Percentiles rank a stretch among this genome's conserved stretches.
Evolutionary conservation across 2,113 vertebrate genomes (phyloP).

Genomic region (Cephalopterus ornatus): DNA sequence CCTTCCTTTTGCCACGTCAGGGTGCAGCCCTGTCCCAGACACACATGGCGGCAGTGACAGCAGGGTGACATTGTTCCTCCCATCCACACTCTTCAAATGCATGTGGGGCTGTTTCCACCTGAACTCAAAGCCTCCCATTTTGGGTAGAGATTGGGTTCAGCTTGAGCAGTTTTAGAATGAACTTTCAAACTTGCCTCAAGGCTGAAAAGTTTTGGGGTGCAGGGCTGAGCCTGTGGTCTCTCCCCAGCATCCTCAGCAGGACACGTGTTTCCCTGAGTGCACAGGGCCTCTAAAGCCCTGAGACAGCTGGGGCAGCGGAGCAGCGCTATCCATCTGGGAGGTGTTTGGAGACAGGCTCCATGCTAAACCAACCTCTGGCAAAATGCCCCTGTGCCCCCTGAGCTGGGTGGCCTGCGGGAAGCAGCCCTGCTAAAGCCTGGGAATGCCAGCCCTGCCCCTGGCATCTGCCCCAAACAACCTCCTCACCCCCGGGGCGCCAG

Average conservation of each 20-base stretch:
- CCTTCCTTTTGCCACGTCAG: background rate
- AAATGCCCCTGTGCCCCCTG: background rate
- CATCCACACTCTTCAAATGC: too few species aligned
- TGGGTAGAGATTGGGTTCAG: background rate
- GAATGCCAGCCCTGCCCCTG: background rate
- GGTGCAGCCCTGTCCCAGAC: background rate
- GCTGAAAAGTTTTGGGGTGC: background rate
- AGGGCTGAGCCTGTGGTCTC: background rate
- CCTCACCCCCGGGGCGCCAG: background rate
- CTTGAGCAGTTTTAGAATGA: background rate
- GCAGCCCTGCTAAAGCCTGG: background rate
- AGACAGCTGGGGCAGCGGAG: background rate
- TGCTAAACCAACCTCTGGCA: background rate
- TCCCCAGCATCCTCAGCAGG: background rate
- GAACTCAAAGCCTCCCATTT: fast-evolving
- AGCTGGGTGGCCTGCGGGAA: background rate
- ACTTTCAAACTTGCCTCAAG: background rate
- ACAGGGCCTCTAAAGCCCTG: background rate
- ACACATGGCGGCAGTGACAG: fast-evolving
- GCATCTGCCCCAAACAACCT: background rate
- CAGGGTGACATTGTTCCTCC: background rate
- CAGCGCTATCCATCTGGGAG: background rate
- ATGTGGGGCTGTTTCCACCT: background rate
- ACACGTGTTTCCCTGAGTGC: background rate
- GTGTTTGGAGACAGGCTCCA: background rate